phyloP scores from a whole-genome alignment of 2,113 vertebrate genomes.

The Pangasianodon gigas region DNA sequence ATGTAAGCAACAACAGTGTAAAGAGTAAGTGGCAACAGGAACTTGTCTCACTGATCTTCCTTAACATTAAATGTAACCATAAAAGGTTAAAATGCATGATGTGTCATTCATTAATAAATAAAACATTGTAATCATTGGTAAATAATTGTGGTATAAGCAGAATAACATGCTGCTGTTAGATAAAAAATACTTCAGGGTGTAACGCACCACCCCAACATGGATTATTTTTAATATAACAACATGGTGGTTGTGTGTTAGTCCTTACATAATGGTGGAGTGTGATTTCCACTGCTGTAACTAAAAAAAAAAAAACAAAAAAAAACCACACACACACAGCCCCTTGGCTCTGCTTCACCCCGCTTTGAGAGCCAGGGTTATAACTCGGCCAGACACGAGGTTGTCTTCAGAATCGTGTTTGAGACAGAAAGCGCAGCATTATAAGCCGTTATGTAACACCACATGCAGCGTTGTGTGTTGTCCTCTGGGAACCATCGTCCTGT shows the following conservation, averaged over 20 bases:
- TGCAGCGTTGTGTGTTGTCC: not conserved
- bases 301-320: not conserved
- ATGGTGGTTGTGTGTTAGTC: too few species aligned
- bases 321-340: not conserved
- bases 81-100: too few species aligned
- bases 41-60: too few species aligned
- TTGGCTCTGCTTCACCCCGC: not conserved
- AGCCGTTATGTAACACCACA: conserved; percentile 58
- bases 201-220: too few species aligned
- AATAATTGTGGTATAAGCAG: not conserved
- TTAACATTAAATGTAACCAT: too few species aligned
- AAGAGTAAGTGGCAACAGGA: too few species aligned
- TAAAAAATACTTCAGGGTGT: too few species aligned
- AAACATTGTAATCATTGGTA: not conserved
- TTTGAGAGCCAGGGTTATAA: not conserved
- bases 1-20: too few species aligned
- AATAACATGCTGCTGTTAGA: not conserved
- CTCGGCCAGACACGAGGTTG: conserved; percentile 41
- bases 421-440: conserved; percentile 55
- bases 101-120: too few species aligned
- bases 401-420: conserved; percentile 58
- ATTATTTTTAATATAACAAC: too few species aligned
- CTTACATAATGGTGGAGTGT: not conserved
- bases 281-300: not conserved
- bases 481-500: conserved; percentile 10